Evolutionary conservation across 2,888 invertebrate species (phyloP), one percentile per base, ranked within the genome.

Genomic region (Patella caerulea): DNA sequence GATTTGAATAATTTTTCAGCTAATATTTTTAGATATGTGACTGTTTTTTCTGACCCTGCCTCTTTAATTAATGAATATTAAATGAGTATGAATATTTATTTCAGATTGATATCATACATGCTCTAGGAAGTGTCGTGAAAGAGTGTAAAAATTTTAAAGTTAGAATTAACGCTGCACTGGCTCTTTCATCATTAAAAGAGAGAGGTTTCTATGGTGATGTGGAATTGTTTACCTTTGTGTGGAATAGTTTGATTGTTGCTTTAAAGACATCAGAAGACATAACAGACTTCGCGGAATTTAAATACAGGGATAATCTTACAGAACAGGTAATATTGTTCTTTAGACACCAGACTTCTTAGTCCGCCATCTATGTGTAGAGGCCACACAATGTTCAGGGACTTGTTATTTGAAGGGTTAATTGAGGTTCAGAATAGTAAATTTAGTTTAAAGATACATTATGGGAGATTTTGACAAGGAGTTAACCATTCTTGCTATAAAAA

Each of bases 61-160:
- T 9, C 45, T 45, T 45, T 45, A 9, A 45, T 45, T 45, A n/a
- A 45, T 45, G 45, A 45, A 45, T 45, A 45, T 45, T 9, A 45
- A 9, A 45, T 45, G 1, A 45, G 45, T 45, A 45, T 45, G 45
- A 45, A 45, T 45, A 45, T 45, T 45, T 45, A 45, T 45, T 45
- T 45, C 45, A 45, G 45, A 45, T 45, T 45, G 92, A 93, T 83
- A 94, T 96, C 0, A 95, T 95, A 85, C 92, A 93, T 17, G 93
- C 94, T 15, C 85, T 97, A 7, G 94, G 94, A 81, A 93, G 91
- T 4, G 90, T 96, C 24, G 94, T 96, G 0, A 94, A 94, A 73
- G 94, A 94, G 80, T 96, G 95, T 90, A 94, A 94, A 78, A 97
- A 97, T 91, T 95, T 97, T 84, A 97, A 97, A 93, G 97, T 97